Evolutionary conservation across 2,113 vertebrate species (phyloP).

Genomic region (Mionectes macconnelli): DNA sequence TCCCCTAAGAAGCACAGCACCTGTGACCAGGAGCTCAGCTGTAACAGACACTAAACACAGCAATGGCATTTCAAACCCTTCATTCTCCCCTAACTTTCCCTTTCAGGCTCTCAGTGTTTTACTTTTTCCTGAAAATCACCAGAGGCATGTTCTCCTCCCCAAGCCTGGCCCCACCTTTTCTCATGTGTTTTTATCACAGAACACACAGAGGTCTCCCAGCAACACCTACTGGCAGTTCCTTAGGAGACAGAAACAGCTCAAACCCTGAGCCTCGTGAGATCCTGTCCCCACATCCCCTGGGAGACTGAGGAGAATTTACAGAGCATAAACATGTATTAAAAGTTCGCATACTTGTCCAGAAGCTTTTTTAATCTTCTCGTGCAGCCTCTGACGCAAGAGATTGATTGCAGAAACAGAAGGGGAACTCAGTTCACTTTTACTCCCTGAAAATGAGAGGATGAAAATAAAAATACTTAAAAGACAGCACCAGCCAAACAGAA

Average conservation of each 20-base stretch:
- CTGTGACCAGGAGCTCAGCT: background rate
- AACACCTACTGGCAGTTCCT: background rate
- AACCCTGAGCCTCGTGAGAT: background rate
- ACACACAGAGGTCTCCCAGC: background rate
- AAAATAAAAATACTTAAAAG: background rate
- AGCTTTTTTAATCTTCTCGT: constrained; percentile 87
- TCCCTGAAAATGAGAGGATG: constrained; percentile 51
- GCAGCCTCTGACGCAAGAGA: constrained; percentile 86
- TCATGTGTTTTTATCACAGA: background rate
- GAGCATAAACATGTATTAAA: background rate
- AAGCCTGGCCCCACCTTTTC: background rate
- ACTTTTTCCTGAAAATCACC: background rate
- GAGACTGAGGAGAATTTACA: background rate
- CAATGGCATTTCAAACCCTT: background rate
- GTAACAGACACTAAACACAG: background rate
- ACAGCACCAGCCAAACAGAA: background rate
- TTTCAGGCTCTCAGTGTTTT: background rate
- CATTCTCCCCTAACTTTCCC: background rate
- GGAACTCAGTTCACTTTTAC: background rate
- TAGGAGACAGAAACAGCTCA: background rate
- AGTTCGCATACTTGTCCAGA: constrained; percentile 80
- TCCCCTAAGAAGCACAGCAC: accelerated
- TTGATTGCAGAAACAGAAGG: constrained; percentile 82
- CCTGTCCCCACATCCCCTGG: background rate
- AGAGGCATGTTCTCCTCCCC: background rate